Base-by-base conservation (phyloP, 2,113 vertebrate genomes). In the Brachirus orientalis region DNA sequence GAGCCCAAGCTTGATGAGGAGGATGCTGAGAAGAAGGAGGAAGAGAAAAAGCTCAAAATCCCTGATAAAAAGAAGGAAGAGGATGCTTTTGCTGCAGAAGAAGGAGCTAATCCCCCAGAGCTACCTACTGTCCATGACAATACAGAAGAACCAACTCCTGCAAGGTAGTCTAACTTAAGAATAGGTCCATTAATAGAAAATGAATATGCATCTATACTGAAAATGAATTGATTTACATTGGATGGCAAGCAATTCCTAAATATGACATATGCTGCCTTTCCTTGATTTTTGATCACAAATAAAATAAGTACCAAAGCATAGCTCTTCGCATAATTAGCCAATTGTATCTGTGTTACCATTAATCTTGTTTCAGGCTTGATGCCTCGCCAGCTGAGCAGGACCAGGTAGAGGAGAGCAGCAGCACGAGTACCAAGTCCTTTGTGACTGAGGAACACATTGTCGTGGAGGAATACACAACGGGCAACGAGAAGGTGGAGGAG, bases 291-390 rank as follows among this genome's bases (percentile, higher is more conserved):
- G n/a, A n/a, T n/a, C n/a, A 52, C 7, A 35, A 10, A 57, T n/a
- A n/a, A n/a, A n/a, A n/a, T n/a, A n/a, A n/a, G n/a, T n/a, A n/a
- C n/a, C n/a, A n/a, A n/a, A n/a, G n/a, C n/a, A n/a, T n/a, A n/a
- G n/a, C n/a, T n/a, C n/a, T n/a, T n/a, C n/a, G n/a, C n/a, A n/a
- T n/a, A n/a, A n/a, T n/a, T n/a, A n/a, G n/a, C n/a, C n/a, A n/a
- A n/a, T n/a, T n/a, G n/a, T 6, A 11, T 8, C 55, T 14, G 51
- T 55, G n/a, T 20, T n/a, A 19, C 0, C 19, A 35, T 63, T 0
- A 7, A 20, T 86, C 63, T 70, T 89, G 65, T 89, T 93, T 60
- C 80, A 94, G 93, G 81, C 87, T 78, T 75, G 66, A 60, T 12
- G 13, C 35, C 7, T 10, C 18, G 1, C 16, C 52, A 48, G 68